Conservation (phyloP, 2,797 vertebrate species). For the Pogoniulus pusillus region DNA sequence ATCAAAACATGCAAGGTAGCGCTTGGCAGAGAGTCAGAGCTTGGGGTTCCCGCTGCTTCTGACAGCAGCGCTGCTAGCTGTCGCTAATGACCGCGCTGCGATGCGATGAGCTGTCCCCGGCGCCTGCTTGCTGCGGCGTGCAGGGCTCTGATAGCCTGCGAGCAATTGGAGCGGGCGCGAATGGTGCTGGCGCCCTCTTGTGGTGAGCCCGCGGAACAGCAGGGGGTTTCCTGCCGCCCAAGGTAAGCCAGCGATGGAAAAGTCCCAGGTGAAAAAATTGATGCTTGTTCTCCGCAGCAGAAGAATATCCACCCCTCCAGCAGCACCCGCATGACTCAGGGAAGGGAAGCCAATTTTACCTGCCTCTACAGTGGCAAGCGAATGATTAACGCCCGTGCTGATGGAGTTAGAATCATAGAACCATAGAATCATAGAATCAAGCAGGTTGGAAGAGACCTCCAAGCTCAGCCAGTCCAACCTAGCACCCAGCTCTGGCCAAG, state of each 20-base stretch:
- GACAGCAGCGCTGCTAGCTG: conserved; percentile 5
- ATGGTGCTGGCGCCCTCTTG: conserved; percentile 62
- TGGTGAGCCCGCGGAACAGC: conserved; percentile 23
- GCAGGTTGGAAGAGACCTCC: too few species aligned
- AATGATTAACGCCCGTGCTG: conserved; percentile 19
- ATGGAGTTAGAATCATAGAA: too few species aligned
- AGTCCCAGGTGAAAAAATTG: conserved; percentile 16
- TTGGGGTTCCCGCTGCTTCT: background rate
- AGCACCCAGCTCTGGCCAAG: too few species aligned
- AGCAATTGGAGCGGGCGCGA: conserved; percentile 3
- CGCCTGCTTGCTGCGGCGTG: background rate
- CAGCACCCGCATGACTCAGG: conserved; percentile 25
- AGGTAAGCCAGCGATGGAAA: conserved; percentile 18
- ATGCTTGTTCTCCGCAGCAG: background rate
- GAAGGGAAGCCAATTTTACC: background rate
- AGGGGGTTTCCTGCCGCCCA: background rate
- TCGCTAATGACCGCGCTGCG: conserved; percentile 40
- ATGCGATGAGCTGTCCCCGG: background rate
- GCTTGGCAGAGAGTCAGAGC: conserved; percentile 12
- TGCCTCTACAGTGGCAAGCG: background rate
- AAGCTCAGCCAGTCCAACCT: too few species aligned
- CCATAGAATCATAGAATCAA: too few species aligned
- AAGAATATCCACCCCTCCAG: background rate
- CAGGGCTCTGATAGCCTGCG: background rate
- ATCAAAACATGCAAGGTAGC: conserved; percentile 26